A percentile compares a stretch with the other conserved stretches of the same genome.
phyloP scores from a whole-genome alignment of 2,113 vertebrate species.

The Indicator indicator region DNA sequence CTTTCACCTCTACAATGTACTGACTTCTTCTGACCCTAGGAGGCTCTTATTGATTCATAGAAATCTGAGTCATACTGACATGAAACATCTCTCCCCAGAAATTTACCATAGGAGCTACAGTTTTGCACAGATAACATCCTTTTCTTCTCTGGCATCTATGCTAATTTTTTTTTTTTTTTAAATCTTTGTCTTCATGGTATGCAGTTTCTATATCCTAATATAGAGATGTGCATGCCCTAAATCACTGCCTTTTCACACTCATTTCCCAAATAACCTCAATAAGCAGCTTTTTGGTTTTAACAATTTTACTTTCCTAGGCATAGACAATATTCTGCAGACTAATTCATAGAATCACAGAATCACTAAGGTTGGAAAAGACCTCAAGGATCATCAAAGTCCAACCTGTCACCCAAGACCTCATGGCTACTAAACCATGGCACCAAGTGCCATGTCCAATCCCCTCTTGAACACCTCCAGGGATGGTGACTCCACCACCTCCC shows the following conservation, averaged over 20 bases:
- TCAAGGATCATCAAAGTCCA: no score
- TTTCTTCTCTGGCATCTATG: background rate
- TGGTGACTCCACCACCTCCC: no score
- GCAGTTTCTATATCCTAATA: background rate
- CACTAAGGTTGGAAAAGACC: no score
- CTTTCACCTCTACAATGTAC: background rate
- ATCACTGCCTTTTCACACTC: background rate
- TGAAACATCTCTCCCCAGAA: conserved; percentile 24
- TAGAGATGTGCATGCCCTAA: background rate
- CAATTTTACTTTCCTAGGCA: background rate
- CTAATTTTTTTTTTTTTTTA: background rate
- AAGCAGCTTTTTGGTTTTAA: background rate
- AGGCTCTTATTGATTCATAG: conserved; percentile 15
- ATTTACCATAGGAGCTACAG: background rate
- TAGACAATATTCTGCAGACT: background rate
- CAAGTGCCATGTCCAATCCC: no score
- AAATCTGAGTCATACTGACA: conserved; percentile 46
- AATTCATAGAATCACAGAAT: no score
- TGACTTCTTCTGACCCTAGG: conserved; percentile 18
- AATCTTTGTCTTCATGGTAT: background rate
- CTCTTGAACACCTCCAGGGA: no score
- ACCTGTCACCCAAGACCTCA: no score
- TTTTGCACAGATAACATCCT: background rate
- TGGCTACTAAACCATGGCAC: no score
- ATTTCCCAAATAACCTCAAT: background rate